These are phyloP conservation scores for Trissolcus japonicus DNA, from an alignment of 2,888 invertebrate species.

Conservation along the genomic window DNA sequence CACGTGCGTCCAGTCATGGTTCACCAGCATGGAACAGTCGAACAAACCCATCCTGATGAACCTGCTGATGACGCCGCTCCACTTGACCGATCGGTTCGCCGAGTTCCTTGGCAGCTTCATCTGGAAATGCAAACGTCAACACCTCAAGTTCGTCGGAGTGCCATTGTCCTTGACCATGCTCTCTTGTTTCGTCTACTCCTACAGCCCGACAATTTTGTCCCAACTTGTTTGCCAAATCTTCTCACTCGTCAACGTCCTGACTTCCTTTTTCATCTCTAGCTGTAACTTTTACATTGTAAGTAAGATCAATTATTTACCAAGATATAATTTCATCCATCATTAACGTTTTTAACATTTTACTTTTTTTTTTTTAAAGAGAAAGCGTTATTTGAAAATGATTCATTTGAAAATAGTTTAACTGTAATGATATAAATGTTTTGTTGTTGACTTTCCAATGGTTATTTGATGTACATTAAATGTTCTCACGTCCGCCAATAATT, in stretches of 20 bases:
- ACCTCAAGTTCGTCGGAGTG: slow-evolving; percentile 80
- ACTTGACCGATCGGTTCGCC: slow-evolving; percentile 85
- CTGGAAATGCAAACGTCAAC: slow-evolving; percentile 75
- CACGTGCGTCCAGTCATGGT: slow-evolving; percentile 87
- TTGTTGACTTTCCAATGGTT: too few species aligned
- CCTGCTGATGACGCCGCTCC: slow-evolving; percentile 83
- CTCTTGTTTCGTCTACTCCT: slow-evolving; percentile 82
- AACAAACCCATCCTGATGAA: slow-evolving; percentile 82
- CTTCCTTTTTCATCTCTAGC: slow-evolving; percentile 77
- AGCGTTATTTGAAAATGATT: too few species aligned
- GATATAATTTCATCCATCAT: too few species aligned
- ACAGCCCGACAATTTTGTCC: slow-evolving; percentile 82
- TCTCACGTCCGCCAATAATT: too few species aligned
- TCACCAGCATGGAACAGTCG: slow-evolving; percentile 82
- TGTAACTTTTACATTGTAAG: slow-evolving; percentile 79
- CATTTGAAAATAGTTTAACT: too few species aligned
- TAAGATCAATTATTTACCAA: not conserved
- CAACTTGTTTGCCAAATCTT: slow-evolving; percentile 80
- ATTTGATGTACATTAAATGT: too few species aligned
- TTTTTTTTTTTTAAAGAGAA: too few species aligned
- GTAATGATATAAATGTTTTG: too few species aligned
- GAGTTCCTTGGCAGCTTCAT: slow-evolving; percentile 85
- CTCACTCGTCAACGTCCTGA: slow-evolving; percentile 77
- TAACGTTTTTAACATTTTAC: too few species aligned
- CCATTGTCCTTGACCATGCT: slow-evolving; percentile 75